Evolutionary conservation across 2,797 vertebrate genomes (phyloP).

Genomic region (Coregonus ussuriensis): DNA sequence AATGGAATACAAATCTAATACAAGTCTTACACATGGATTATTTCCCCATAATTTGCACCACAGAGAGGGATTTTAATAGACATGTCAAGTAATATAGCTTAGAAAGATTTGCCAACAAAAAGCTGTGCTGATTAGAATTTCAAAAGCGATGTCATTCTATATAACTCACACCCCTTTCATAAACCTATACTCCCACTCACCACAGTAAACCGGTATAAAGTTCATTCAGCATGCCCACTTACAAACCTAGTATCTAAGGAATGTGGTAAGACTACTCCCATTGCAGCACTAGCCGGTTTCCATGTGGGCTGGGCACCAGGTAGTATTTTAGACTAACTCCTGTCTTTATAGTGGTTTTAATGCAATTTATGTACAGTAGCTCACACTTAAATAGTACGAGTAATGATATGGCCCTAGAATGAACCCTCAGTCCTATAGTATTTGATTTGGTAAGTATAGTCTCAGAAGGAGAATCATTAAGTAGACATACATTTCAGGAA

Average conservation of each 20-base stretch:
- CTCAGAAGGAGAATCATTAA: background rate
- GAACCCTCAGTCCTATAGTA: background rate
- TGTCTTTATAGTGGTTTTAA: slow-evolving; percentile 5
- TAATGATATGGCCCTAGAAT: background rate
- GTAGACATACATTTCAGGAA: slow-evolving; percentile 78
- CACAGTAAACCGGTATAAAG: slow-evolving; percentile 21
- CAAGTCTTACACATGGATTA: background rate
- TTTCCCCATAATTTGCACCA: background rate
- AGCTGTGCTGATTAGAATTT: background rate
- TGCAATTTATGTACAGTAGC: slow-evolving; percentile 18
- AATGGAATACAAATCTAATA: background rate
- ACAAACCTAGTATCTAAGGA: slow-evolving; percentile 50
- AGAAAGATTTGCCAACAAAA: background rate
- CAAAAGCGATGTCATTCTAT: background rate
- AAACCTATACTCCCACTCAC: slow-evolving; percentile 37
- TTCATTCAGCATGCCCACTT: slow-evolving; percentile 24
- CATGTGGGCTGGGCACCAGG: slow-evolving; percentile 28
- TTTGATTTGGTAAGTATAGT: background rate
- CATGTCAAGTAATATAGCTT: background rate
- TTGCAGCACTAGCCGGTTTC: slow-evolving; percentile 21
- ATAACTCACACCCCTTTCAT: slow-evolving; percentile 6
- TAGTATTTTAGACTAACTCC: slow-evolving; percentile 11
- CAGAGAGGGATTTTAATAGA: background rate
- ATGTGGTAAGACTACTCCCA: slow-evolving; percentile 52
- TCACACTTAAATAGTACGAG: slow-evolving; percentile 49